Conservation (phyloP, 2,113 vertebrate species). For the Murina feae region DNA sequence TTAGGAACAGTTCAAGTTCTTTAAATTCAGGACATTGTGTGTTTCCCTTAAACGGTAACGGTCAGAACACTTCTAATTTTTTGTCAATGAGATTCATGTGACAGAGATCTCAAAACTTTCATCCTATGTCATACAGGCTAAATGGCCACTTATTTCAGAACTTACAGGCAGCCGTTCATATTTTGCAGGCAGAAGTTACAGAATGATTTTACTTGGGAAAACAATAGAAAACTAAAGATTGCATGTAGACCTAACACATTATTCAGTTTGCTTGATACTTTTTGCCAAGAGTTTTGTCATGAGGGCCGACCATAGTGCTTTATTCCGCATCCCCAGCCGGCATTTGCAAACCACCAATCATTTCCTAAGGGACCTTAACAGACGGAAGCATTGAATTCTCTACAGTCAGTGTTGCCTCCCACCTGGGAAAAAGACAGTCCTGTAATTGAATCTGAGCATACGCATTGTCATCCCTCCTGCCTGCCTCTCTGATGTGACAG, state of each 20-base stretch:
- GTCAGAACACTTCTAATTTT: not conserved
- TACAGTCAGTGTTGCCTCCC: not conserved
- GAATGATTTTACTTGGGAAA: conserved; percentile 38
- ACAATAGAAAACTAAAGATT: not conserved
- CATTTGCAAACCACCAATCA: not conserved
- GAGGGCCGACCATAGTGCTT: not conserved
- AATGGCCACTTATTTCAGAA: not conserved
- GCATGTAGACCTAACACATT: not conserved
- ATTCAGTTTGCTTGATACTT: not conserved
- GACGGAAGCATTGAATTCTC: conserved; percentile 22
- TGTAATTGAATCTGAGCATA: conserved; percentile 62
- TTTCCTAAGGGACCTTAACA: conserved; percentile 16
- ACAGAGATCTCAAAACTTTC: not conserved
- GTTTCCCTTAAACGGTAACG: not conserved
- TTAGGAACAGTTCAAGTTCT: not conserved
- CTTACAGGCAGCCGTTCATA: not conserved
- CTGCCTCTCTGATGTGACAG: conserved; percentile 13
- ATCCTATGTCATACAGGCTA: not conserved
- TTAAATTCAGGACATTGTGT: not conserved
- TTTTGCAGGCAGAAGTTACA: conserved; percentile 2
- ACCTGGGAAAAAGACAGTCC: conserved; percentile 51
- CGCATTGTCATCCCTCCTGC: conserved; percentile 46
- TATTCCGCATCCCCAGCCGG: not conserved
- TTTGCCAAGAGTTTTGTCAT: not conserved
- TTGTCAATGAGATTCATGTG: not conserved